Evolutionary conservation across 2,113 vertebrate genomes (phyloP), one percentile per base, ranked within the genome.

Genomic region (Scomber colias): DNA sequence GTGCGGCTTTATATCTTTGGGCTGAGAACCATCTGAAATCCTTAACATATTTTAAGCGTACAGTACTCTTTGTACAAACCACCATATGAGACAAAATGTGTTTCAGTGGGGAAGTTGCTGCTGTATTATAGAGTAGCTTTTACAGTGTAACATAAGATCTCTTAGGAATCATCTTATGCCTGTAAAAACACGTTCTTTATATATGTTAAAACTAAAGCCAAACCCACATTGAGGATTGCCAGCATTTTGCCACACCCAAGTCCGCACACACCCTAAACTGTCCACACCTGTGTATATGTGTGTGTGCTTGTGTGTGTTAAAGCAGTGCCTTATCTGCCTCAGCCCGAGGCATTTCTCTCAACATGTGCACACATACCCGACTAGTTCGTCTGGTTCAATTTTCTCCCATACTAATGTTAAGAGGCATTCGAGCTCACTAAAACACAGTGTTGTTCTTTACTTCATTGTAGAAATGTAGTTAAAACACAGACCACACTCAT

Each of bases 231-330:
- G 44, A 65, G 12, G 8, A 45, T 14, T 70, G 11, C 49, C 27
- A 21, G 14, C 65, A 50, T 15, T 5, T 19, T 13, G 55, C 51
- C 46, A 54, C 75, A 71, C 78, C 67, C 53, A 49, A 67, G 75
- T 82, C 56, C 6, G 76, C 40, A 82, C 54, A 86, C 84, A 57
- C 83, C 80, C 67, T 92, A n/a, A 89, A 92, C 91, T 86, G 89
- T 92, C 90, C 70, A 91, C 48, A 55, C 31, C 6, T 0, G 31
- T 31, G 7, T 51, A 55, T 59, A n/a, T 77, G 45, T 55, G 54
- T 30, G 56, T 57, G 44, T 54, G 71, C 67, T 62, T 27, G 49
- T 11, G 6, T 56, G 45, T 82, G 63, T 70, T 81, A 12, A 51
- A n/a, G 70, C 67, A 45, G 24, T 4, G 30, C 7, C 40, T 57